Evolutionary conservation across 1,140 invertebrate genomes (phyloP).

Genomic region (Drosophila busckii): DNA sequence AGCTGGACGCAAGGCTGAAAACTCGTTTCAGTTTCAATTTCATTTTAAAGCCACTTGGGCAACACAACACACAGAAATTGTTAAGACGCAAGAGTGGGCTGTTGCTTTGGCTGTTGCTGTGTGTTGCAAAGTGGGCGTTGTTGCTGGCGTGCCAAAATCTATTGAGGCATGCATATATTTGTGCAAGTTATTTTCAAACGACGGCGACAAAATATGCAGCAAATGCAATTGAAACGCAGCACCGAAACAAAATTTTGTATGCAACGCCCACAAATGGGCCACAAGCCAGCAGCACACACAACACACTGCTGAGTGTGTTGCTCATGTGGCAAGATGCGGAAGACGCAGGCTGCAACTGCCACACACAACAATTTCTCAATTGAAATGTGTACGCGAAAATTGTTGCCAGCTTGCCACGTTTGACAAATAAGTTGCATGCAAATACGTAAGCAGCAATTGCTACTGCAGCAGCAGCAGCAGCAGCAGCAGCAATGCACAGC

Average conservation of each 20-base stretch:
- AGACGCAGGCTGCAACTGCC: constrained; percentile 22
- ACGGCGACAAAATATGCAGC: constrained; percentile 66
- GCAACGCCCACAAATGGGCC: constrained; percentile 63
- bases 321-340: constrained; percentile 42
- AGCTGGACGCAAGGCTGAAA: constrained; percentile 48
- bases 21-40: constrained; percentile 74
- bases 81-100: constrained; percentile 4
- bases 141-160: constrained; percentile 57
- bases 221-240: constrained; percentile 73
- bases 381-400: constrained; percentile 71
- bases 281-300: constrained; percentile 15
- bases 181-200: constrained; percentile 30
- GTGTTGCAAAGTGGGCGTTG: constrained; percentile 1
- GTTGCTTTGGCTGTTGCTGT: background rate
- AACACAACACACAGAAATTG: constrained; percentile 23
- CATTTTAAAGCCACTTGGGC: constrained; percentile 59
- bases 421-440: constrained; percentile 74
- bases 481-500: constrained; percentile 18
- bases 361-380: constrained; percentile 71
- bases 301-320: constrained; percentile 5
- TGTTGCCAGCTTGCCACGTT: constrained; percentile 43
- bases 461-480: constrained; percentile 30
- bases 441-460: constrained; percentile 40
- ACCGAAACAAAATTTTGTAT: constrained; percentile 56
- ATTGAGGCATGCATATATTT: constrained; percentile 25